Conservation (phyloP, 2,888 invertebrate genomes). For the Halictus quadricinctus region DNA sequence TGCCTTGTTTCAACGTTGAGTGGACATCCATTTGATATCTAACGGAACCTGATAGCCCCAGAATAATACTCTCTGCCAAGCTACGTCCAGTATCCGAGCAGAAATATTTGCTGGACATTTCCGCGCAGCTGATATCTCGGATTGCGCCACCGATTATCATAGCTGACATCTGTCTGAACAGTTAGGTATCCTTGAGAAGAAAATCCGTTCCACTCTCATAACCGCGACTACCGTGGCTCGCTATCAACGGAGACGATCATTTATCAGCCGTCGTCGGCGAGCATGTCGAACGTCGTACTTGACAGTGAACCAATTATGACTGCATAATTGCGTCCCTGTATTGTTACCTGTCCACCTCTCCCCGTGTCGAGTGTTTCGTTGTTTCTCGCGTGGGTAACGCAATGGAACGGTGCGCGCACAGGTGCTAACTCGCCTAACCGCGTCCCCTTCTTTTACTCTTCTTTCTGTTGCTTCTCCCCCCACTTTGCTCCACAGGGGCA, state of each 20-base stretch:
- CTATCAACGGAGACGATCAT: background rate
- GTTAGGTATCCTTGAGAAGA: conserved; percentile 59
- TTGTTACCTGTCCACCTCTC: conserved; percentile 17
- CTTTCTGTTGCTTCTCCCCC: background rate
- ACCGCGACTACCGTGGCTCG: conserved; percentile 12
- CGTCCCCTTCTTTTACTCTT: background rate
- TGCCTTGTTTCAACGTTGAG: background rate
- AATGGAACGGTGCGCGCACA: conserved; percentile 34
- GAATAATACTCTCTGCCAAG: background rate
- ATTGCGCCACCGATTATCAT: conserved; percentile 42
- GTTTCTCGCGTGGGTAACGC: conserved; percentile 32
- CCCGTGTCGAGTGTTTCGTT: background rate
- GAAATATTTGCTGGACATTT: conserved; percentile 10
- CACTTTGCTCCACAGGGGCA: background rate
- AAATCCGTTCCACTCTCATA: conserved; percentile 53
- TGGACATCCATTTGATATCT: too few relatives aligned
- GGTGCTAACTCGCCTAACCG: conserved; percentile 22
- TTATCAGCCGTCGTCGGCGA: background rate
- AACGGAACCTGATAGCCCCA: background rate
- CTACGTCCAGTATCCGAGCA: background rate
- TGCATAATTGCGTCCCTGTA: conserved; percentile 28
- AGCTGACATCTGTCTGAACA: conserved; percentile 45
- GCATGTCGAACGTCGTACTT: conserved; percentile 47
- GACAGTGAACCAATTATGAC: conserved; percentile 63
- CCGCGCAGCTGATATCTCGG: background rate